Percentiles rank a stretch among this genome's conserved stretches.
These are phyloP conservation scores for Indicator maculatus DNA, from an alignment of 2,113 vertebrate genomes.

Conservation along the genomic window DNA sequence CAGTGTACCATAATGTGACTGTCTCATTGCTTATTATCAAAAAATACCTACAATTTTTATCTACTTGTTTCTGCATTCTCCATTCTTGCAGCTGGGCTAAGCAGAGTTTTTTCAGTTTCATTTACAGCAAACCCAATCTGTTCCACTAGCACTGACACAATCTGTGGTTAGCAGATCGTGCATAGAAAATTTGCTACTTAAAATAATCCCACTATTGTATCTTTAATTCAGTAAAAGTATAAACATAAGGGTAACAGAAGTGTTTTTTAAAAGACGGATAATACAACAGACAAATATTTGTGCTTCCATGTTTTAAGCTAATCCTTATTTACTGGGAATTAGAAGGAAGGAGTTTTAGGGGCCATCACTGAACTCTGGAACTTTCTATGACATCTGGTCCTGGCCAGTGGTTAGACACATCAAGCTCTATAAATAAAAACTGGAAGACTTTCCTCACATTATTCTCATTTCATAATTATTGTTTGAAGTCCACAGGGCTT, in stretches of 20 bases:
- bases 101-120: background rate
- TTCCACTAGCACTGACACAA: background rate
- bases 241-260: background rate
- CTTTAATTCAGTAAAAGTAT: background rate
- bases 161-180: background rate
- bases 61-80: background rate
- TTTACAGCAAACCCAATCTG: slow-evolving; percentile 27
- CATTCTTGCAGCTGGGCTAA: background rate
- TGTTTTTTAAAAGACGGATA: background rate
- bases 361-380: slow-evolving; percentile 10
- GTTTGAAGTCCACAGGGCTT: background rate
- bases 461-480: background rate
- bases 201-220: background rate
- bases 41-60: background rate
- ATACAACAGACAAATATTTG: background rate
- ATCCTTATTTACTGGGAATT: background rate
- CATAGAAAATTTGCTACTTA: background rate
- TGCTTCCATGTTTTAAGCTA: background rate
- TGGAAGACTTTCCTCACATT: background rate
- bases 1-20: too few species aligned
- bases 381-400: background rate
- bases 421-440: background rate
- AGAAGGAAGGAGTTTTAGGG: background rate
- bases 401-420: background rate
- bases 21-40: background rate